A percentile compares a stretch with the other conserved stretches of the same genome.
Evolutionary conservation across 2,888 invertebrate species (phyloP).

Genomic region (Dolichomitus sp.): DNA sequence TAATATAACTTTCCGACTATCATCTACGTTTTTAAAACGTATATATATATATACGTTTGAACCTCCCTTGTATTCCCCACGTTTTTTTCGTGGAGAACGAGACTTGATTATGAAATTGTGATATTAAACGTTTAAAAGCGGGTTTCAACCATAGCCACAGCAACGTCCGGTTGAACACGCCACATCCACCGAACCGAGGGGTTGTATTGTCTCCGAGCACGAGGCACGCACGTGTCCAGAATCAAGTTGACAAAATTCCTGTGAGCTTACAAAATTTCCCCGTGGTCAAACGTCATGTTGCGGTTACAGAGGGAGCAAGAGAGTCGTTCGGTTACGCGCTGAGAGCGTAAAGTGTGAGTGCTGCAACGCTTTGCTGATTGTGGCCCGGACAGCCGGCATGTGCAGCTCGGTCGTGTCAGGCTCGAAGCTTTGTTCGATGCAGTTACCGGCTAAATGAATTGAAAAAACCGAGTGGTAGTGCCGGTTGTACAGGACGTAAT

Average conservation of each 20-base stretch:
- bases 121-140: conserved; percentile 30
- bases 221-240: conserved; percentile 31
- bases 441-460: conserved; percentile 67
- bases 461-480: conserved; percentile 53
- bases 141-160: background rate
- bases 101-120: conserved; percentile 30
- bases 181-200: background rate
- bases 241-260: conserved; percentile 41
- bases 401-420: background rate
- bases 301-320: background rate
- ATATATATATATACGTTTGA: no score
- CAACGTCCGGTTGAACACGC: background rate
- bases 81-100: conserved; percentile 2
- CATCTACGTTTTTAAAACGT: background rate
- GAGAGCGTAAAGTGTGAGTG: conserved; percentile 49
- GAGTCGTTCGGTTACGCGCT: conserved; percentile 74
- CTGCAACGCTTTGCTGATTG: conserved; percentile 50
- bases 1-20: background rate
- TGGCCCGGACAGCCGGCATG: conserved; percentile 2
- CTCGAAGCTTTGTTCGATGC: conserved; percentile 39
- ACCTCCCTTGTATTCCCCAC: no score
- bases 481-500: conserved; percentile 33
- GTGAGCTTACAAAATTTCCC: conserved; percentile 72
- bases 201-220: conserved; percentile 2
- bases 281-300: conserved; percentile 71